A percentile compares a stretch with the other conserved stretches of the same genome.
Evolutionary conservation across 2,113 vertebrate genomes (phyloP).

Genomic region (Poeciliopsis prolifica): DNA sequence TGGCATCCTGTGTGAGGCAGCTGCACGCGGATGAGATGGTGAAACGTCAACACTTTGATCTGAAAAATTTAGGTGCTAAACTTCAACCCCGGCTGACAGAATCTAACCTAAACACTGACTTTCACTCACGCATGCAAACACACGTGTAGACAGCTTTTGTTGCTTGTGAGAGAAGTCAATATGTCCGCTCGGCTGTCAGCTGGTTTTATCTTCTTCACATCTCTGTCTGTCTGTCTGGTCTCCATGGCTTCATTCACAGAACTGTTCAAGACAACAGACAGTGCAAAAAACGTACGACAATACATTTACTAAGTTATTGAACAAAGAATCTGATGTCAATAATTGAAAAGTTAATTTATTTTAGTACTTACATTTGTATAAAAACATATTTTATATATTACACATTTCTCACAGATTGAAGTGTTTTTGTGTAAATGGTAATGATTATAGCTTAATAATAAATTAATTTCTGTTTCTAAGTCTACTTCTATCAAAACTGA

Average conservation of each 20-base stretch:
- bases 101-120: constrained; percentile 43
- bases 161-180: constrained; percentile 78
- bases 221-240: constrained; percentile 50
- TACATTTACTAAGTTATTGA: not conserved
- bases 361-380: not conserved
- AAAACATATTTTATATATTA: not conserved
- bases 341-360: not conserved
- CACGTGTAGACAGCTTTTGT: constrained; percentile 35
- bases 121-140: constrained; percentile 23
- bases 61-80: constrained; percentile 43
- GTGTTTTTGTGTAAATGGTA: not conserved
- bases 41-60: constrained; percentile 43
- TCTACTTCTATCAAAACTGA: not conserved
- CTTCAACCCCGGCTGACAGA: constrained; percentile 58
- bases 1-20: constrained; percentile 21
- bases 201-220: constrained; percentile 22
- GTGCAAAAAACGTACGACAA: not conserved
- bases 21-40: constrained; percentile 25
- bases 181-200: constrained; percentile 70
- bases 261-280: constrained; percentile 27
- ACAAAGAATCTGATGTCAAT: not conserved
- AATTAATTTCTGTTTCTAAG: no score
- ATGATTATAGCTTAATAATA: not conserved
- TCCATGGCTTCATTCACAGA: constrained; percentile 61
- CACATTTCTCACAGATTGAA: not conserved